Evolutionary conservation across 2,888 invertebrate genomes (phyloP).

Genomic region (Aromia moschata): DNA sequence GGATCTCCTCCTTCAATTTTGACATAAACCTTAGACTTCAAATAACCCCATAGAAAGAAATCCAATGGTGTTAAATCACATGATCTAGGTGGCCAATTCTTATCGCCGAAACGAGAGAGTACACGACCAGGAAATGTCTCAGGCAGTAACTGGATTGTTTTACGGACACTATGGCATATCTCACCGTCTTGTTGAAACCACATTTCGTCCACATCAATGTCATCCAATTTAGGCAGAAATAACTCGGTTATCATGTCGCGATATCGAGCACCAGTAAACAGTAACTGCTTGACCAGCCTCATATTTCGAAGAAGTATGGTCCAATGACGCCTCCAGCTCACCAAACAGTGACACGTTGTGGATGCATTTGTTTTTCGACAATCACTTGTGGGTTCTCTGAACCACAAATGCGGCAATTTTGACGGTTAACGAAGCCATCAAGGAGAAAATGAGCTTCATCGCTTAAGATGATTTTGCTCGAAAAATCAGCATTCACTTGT

Average conservation of each 20-base stretch:
- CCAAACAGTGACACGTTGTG: not conserved
- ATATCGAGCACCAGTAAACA: not conserved
- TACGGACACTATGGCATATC: not conserved
- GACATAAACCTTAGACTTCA: not conserved
- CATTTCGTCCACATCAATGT: not conserved
- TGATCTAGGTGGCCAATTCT: not conserved
- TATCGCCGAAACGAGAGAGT: not conserved
- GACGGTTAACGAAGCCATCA: not conserved
- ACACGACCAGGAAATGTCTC: not conserved
- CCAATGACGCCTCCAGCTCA: not conserved
- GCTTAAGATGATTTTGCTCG: not conserved
- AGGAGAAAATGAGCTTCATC: not conserved
- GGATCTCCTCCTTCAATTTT: not conserved
- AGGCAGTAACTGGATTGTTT: not conserved
- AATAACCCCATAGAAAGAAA: not conserved
- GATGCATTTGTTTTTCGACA: not conserved
- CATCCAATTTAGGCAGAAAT: constrained; percentile 71
- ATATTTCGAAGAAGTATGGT: not conserved
- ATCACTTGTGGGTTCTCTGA: not conserved
- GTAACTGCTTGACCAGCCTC: not conserved
- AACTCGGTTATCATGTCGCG: constrained; percentile 43
- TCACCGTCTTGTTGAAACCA: not conserved
- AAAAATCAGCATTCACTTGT: not conserved
- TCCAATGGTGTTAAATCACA: not conserved
- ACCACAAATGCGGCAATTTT: not conserved